phyloP scores from a whole-genome alignment of 2,113 vertebrate species.

The Hystrix brachyura region DNA sequence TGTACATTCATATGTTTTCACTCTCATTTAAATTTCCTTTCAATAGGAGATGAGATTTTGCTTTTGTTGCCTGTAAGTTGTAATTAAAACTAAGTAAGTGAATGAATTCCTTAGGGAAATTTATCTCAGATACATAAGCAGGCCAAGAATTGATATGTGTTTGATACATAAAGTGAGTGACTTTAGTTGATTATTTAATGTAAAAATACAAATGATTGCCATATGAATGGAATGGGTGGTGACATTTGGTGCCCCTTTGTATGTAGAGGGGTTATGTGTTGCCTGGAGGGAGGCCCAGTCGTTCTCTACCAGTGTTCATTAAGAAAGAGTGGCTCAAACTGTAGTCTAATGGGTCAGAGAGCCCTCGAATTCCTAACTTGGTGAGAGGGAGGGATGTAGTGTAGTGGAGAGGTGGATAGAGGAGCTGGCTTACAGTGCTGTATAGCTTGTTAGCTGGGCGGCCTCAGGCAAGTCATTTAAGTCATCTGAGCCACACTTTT shows the following conservation, averaged over 20 bases:
- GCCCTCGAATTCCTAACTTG: slow-evolving; percentile 50
- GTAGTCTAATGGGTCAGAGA: slow-evolving; percentile 33
- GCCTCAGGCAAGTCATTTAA: slow-evolving; percentile 36
- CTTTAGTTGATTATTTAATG: slow-evolving; percentile 58
- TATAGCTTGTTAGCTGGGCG: neutral
- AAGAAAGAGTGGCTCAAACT: slow-evolving; percentile 33
- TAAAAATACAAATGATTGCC: slow-evolving; percentile 54
- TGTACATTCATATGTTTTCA: neutral
- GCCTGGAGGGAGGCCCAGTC: slow-evolving; percentile 32
- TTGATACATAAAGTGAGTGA: slow-evolving; percentile 47
- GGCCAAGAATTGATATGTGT: slow-evolving; percentile 15
- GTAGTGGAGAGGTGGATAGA: slow-evolving; percentile 15
- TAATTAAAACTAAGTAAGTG: slow-evolving; percentile 69
- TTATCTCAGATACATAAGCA: slow-evolving; percentile 57
- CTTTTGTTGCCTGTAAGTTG: slow-evolving; percentile 44
- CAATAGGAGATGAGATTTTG: slow-evolving; percentile 34
- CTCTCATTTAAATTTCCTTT: slow-evolving; percentile 19
- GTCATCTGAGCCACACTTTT: slow-evolving; percentile 41
- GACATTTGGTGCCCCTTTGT: slow-evolving; percentile 40
- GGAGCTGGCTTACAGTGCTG: neutral
- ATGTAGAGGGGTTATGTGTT: slow-evolving; percentile 18
- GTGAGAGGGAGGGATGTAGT: neutral
- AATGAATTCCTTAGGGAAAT: slow-evolving; percentile 60
- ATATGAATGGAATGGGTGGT: neutral
- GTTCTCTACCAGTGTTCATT: slow-evolving; percentile 58